A percentile compares a stretch with the other conserved stretches of the same genome.
Evolutionary conservation across 2,113 vertebrate species (phyloP).

Genomic region (Opisthocomus hoazin): DNA sequence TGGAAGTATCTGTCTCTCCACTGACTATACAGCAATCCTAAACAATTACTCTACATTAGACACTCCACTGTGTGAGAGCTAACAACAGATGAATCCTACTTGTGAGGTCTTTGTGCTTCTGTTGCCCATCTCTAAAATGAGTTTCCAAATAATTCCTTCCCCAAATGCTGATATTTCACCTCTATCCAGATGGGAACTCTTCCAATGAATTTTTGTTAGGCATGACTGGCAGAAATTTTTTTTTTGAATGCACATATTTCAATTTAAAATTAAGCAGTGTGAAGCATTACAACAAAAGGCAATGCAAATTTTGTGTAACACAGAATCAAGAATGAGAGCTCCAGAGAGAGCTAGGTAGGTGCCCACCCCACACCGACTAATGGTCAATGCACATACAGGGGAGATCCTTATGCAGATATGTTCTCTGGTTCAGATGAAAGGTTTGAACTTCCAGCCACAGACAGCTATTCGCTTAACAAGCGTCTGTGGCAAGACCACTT

Average conservation of each 20-base stretch:
- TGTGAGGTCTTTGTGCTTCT: neutral
- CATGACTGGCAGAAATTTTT: neutral
- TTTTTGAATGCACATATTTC: neutral
- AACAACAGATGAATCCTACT: neutral
- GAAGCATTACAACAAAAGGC: neutral
- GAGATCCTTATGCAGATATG: neutral
- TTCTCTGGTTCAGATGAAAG: neutral
- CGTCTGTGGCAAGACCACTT: neutral
- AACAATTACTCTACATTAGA: neutral
- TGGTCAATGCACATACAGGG: neutral
- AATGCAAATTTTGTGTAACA: neutral
- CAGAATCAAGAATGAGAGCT: neutral
- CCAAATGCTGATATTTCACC: neutral
- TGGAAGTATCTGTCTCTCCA: neutral
- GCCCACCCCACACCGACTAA: neutral
- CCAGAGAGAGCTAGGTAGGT: neutral
- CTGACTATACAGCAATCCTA: neutral
- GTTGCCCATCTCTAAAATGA: neutral
- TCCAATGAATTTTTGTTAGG: neutral
- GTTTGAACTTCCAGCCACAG: neutral
- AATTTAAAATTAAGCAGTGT: neutral
- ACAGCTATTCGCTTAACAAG: neutral
- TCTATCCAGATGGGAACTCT: neutral
- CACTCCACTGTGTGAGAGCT: neutral
- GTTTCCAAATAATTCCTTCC: neutral